Evolutionary conservation across 2,888 invertebrate species (phyloP), one percentile per base, ranked within the genome.

Genomic region (Acleris holmiana): DNA sequence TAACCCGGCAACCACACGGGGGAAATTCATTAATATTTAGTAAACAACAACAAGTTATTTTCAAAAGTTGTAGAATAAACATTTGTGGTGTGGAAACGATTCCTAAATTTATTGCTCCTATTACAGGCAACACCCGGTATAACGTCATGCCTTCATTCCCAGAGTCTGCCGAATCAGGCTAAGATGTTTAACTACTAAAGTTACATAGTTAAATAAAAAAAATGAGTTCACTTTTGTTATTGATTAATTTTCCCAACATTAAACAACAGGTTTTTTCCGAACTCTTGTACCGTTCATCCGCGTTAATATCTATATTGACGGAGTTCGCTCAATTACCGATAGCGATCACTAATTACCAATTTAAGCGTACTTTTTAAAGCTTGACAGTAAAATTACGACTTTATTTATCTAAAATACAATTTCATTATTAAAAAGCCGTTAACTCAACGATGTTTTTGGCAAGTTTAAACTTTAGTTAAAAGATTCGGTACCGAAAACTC

Each of bases 291-390:
- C 56, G 55, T 61, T 61, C 13, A 0, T 48, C 35, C 49, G 61
- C 25, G 55, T 65, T 65, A 65, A 61, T 61, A 61, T 61, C 62
- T 62, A 62, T 53, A 66, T 53, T 58, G 62, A 61, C 56, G 55
- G 62, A 58, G 61, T 49, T 48, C 68, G 64, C 72, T 80, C 85
- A 85, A 87, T 88, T 87, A 86, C 35, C 72, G 88, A 88, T 88
- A 84, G 77, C 70, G 76, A 88, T 88, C 88, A 70, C 80, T 81
- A 83, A 84, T 85, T 80, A 72, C 73, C 75, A 75, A 75, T 79
- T 79, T 78, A 79, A 80, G 80, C 44, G 54, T 54, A 59, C 5
- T 49, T 63, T 63, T 59, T 50, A 59, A 59, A 49, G 40, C 49
- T 46, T 65, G 63, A 64, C 63, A 58, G 63, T 59, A 48, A 65